Evolutionary conservation across 2,888 invertebrate species (phyloP).

Genomic region (Lepas anatifera): DNA sequence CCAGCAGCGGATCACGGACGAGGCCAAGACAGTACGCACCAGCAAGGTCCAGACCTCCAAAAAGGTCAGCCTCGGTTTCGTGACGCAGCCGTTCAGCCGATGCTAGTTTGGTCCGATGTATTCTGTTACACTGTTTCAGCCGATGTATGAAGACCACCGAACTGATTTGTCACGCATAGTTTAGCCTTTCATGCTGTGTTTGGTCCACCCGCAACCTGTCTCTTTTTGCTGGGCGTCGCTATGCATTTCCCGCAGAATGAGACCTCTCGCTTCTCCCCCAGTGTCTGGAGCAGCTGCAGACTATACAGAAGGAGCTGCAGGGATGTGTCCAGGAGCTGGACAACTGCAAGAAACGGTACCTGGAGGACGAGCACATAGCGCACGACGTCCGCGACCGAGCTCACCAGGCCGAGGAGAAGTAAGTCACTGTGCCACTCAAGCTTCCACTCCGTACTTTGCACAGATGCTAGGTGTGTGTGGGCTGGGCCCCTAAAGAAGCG

Average conservation of each 20-base stretch:
- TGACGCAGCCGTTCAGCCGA: neutral
- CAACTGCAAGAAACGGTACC: slow-evolving; percentile 86
- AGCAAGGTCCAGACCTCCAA: slow-evolving; percentile 72
- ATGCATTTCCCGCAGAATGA: too few relatives aligned
- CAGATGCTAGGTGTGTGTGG: too few relatives aligned
- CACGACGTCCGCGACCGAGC: slow-evolving; percentile 92
- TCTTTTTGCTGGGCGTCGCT: too few relatives aligned
- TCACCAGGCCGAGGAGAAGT: slow-evolving; percentile 79
- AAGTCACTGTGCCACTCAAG: too few relatives aligned
- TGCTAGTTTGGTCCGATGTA: too few relatives aligned
- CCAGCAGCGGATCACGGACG: slow-evolving; percentile 88
- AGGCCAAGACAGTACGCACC: slow-evolving; percentile 68
- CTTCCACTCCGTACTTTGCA: slow-evolving; percentile 12
- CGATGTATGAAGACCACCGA: too few relatives aligned
- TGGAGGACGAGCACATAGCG: slow-evolving; percentile 89
- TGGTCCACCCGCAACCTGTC: too few relatives aligned
- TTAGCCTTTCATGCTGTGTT: too few relatives aligned
- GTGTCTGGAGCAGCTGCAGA: slow-evolving; percentile 67
- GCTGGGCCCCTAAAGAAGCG: too few relatives aligned
- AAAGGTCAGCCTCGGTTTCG: slow-evolving; percentile 39
- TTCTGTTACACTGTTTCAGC: too few relatives aligned
- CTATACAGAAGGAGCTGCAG: slow-evolving; percentile 82
- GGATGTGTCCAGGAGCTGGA: slow-evolving; percentile 76
- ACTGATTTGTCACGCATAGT: too few relatives aligned
- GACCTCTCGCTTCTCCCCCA: too few relatives aligned